Evolutionary conservation across 2,888 invertebrate species (phyloP).

Genomic region (Metalampra italica): DNA sequence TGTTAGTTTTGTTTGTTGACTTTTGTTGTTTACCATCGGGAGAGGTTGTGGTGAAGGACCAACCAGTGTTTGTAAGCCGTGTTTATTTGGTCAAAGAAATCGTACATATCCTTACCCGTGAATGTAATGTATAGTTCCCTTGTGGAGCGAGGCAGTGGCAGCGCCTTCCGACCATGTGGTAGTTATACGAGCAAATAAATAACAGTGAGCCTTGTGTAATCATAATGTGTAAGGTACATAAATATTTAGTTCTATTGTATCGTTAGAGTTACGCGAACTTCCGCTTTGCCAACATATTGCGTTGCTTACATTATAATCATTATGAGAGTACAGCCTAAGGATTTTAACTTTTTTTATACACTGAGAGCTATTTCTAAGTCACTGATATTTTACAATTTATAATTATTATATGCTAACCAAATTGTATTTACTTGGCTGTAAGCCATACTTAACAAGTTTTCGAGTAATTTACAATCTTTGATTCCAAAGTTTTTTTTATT

Average conservation of each 20-base stretch:
- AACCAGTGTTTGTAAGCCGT: slow-evolving; percentile 51
- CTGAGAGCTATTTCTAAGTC: slow-evolving; percentile 79
- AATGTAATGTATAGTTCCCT: slow-evolving; percentile 55
- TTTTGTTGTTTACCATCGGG: slow-evolving; percentile 43
- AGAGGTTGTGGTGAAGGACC: slow-evolving; percentile 66
- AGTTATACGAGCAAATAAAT: slow-evolving; percentile 52
- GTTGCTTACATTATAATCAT: slow-evolving; percentile 76
- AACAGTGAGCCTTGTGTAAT: slow-evolving; percentile 74
- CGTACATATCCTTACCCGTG: slow-evolving; percentile 73
- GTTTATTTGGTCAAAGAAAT: slow-evolving; percentile 57
- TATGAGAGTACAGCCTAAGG: slow-evolving; percentile 78
- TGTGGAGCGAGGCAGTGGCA: slow-evolving; percentile 21
- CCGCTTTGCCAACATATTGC: slow-evolving; percentile 77
- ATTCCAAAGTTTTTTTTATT: slow-evolving; percentile 66
- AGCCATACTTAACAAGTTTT: slow-evolving; percentile 68
- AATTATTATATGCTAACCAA: slow-evolving; percentile 49
- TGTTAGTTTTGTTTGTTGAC: slow-evolving; percentile 51
- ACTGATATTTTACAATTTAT: slow-evolving; percentile 71
- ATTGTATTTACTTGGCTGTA: slow-evolving; percentile 57
- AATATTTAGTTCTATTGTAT: slow-evolving; percentile 76
- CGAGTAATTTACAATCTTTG: slow-evolving; percentile 74
- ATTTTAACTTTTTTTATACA: slow-evolving; percentile 76
- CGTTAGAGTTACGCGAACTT: slow-evolving; percentile 75
- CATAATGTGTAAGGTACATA: slow-evolving; percentile 75
- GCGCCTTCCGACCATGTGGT: slow-evolving; percentile 45